These are phyloP conservation scores for Trypoxylon attenuatum DNA, from an alignment of 2,888 invertebrate genomes.

Conservation along the genomic window DNA sequence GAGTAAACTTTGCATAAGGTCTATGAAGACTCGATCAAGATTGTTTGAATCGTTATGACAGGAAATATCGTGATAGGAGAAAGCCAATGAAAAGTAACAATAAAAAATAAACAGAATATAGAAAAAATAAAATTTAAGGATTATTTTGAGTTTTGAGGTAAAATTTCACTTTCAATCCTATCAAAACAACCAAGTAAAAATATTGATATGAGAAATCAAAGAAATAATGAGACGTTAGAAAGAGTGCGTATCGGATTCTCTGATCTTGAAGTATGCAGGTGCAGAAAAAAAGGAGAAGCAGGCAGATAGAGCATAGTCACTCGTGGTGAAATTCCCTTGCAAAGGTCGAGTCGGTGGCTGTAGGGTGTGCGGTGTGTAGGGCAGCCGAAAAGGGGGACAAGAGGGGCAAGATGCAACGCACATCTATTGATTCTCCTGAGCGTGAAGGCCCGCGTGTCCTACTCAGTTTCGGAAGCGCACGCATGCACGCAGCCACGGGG, in stretches of 20 bases:
- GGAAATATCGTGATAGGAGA: no score
- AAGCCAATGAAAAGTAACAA: no score
- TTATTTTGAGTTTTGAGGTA: no score
- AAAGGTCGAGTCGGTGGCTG: slow-evolving; percentile 52
- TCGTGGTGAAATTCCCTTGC: slow-evolving; percentile 28
- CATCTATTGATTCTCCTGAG: slow-evolving; percentile 72
- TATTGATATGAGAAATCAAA: no score
- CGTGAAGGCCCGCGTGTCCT: slow-evolving; percentile 58
- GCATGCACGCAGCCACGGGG: slow-evolving; percentile 23
- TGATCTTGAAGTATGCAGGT: no score
- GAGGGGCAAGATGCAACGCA: slow-evolving; percentile 72
- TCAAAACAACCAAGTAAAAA: no score
- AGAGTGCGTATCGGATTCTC: no score
- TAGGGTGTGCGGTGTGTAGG: slow-evolving; percentile 51
- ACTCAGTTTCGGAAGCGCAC: slow-evolving; percentile 60
- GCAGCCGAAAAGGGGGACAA: slow-evolving; percentile 58
- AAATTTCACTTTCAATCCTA: no score
- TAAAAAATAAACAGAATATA: no score
- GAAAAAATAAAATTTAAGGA: no score
- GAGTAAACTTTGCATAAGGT: slow-evolving; percentile 7
- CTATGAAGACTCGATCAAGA: slow-evolving; percentile 5
- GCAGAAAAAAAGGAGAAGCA: slow-evolving; percentile 18
- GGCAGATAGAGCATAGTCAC: no score
- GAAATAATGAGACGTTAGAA: slow-evolving; percentile 7
- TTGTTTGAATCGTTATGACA: no score